Conservation (phyloP, 2,113 vertebrate species). For the Rhynchomys soricoides region DNA sequence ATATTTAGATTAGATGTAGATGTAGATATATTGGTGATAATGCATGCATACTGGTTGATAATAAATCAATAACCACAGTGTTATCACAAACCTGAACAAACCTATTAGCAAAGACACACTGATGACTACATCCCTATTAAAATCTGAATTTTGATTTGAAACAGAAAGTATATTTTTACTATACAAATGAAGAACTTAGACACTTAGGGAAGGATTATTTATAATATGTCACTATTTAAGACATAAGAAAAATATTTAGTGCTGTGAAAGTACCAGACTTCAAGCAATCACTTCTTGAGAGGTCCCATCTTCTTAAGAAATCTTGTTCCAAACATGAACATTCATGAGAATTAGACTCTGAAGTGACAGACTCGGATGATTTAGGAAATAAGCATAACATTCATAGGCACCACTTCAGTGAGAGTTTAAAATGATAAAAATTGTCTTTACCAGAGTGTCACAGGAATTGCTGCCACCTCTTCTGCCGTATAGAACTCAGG, state of each 20-base stretch:
- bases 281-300: background rate
- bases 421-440: conserved; percentile 36
- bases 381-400: conserved; percentile 21
- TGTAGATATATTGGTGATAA: background rate
- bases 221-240: background rate
- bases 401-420: background rate
- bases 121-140: background rate
- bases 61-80: background rate
- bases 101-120: background rate
- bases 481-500: background rate
- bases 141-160: background rate
- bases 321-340: conserved; percentile 1
- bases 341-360: conserved; percentile 19
- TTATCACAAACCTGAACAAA: background rate
- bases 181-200: background rate
- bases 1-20: background rate
- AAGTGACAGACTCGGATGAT: conserved; percentile 8
- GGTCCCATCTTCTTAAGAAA: background rate
- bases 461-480: conserved; percentile 10
- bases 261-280: background rate
- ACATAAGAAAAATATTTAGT: background rate
- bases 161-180: background rate
- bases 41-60: background rate
- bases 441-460: background rate
- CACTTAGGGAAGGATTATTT: background rate